Conservation (phyloP, 1,140 invertebrate genomes). For the Idris sp. region DNA sequence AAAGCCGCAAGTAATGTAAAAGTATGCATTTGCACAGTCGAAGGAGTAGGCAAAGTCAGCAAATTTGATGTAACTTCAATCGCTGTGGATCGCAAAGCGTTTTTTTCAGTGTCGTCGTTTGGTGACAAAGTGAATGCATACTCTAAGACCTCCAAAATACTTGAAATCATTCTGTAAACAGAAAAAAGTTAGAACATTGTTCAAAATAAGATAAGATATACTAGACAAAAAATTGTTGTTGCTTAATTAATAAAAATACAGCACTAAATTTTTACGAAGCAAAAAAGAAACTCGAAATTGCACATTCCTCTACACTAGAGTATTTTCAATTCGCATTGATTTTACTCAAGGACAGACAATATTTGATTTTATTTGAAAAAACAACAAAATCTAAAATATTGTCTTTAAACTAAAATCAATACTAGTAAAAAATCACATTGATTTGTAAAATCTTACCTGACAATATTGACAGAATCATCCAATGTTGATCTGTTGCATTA, state of each 20-base stretch:
- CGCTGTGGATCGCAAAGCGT: constrained; percentile 79
- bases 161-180: constrained; percentile 82
- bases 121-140: constrained; percentile 81
- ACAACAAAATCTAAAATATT: no score
- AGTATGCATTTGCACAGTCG: constrained; percentile 86
- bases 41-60: constrained; percentile 89
- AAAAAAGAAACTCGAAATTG: constrained; percentile 10
- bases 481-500: constrained; percentile 72
- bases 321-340: neutral
- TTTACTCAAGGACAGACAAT: no score
- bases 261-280: no score
- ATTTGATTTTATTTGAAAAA: no score
- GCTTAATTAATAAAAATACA: no score
- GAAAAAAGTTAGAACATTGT: neutral
- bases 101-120: constrained; percentile 70
- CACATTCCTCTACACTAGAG: neutral
- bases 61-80: constrained; percentile 87
- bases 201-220: no score
- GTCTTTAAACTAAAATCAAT: no score
- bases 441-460: constrained; percentile 71
- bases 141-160: constrained; percentile 87
- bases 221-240: no score
- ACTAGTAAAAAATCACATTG: constrained; percentile 10
- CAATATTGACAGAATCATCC: constrained; percentile 73
- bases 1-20: constrained; percentile 90